phyloP scores from a whole-genome alignment of 2,797 vertebrate species.

The Sciurus vulgaris region DNA sequence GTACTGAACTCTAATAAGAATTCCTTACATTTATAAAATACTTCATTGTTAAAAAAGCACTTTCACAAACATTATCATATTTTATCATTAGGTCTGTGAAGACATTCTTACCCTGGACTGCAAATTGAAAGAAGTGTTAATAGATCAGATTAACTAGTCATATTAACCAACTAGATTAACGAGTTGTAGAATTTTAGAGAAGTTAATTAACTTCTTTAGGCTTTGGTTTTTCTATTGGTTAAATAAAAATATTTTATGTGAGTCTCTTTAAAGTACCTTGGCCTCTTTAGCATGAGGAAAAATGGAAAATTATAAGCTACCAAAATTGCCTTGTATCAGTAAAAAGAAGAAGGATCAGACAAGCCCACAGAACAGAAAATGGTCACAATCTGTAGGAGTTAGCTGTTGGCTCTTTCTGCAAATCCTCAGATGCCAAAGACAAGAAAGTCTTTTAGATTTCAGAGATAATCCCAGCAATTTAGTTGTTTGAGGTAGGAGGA shows the following conservation, averaged over 20 bases:
- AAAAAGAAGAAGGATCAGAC: not conserved
- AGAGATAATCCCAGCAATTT: not conserved
- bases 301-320: slow-evolving; percentile 28
- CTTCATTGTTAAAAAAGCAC: slow-evolving; percentile 20
- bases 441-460: slow-evolving; percentile 34
- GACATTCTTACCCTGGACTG: slow-evolving; percentile 51
- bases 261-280: slow-evolving; percentile 8
- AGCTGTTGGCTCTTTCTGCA: not conserved
- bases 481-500: no score
- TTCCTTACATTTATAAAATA: slow-evolving; percentile 55
- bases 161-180: slow-evolving; percentile 19
- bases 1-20: slow-evolving; percentile 26
- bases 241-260: slow-evolving; percentile 45
- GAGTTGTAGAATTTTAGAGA: slow-evolving; percentile 41
- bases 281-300: slow-evolving; percentile 11
- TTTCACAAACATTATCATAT: slow-evolving; percentile 55
- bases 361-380: not conserved
- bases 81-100: slow-evolving; percentile 45
- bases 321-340: not conserved
- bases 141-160: not conserved
- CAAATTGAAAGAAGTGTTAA: slow-evolving; percentile 12
- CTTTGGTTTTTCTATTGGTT: not conserved
- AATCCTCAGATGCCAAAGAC: not conserved
- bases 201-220: not conserved
- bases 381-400: not conserved